These are phyloP conservation scores for Australoheros scitulus DNA, from an alignment of 2,113 vertebrate genomes.

Conservation along the genomic window DNA sequence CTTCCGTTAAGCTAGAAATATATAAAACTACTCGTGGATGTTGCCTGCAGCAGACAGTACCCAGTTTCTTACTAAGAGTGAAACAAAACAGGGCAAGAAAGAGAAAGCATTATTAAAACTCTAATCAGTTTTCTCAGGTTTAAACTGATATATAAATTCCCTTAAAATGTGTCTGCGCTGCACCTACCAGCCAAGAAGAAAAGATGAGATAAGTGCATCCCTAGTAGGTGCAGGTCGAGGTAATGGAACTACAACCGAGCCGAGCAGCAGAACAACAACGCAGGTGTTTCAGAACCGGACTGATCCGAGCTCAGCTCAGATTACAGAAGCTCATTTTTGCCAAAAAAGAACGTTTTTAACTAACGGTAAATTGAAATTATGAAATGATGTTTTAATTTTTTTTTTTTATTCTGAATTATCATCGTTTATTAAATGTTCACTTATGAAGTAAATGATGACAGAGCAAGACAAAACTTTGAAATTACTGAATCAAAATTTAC, in stretches of 20 bases:
- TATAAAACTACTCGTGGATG: slow-evolving; percentile 76
- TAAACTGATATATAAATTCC: slow-evolving; percentile 70
- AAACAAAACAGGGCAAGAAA: slow-evolving; percentile 38
- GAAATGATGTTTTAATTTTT: background rate
- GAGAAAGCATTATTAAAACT: slow-evolving; percentile 50
- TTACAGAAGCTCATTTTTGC: background rate
- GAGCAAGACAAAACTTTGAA: background rate
- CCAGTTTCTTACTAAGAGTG: slow-evolving; percentile 72
- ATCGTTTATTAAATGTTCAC: background rate
- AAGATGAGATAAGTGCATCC: slow-evolving; percentile 79
- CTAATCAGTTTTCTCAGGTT: slow-evolving; percentile 56
- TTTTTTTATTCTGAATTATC: background rate
- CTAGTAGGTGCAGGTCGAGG: slow-evolving; percentile 75
- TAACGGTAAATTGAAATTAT: background rate
- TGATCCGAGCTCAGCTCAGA: background rate
- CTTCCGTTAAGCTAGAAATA: slow-evolving; percentile 80
- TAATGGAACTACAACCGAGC: slow-evolving; percentile 58
- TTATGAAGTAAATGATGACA: background rate
- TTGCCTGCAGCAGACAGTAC: slow-evolving; percentile 66
- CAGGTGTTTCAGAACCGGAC: background rate
- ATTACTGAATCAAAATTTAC: background rate
- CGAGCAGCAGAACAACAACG: slow-evolving; percentile 21
- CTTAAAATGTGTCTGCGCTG: slow-evolving; percentile 66
- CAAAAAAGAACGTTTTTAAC: background rate
- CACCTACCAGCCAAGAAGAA: slow-evolving; percentile 72